Evolutionary conservation across 2,113 vertebrate species (phyloP), one percentile per base, ranked within the genome.

Genomic region (Papio anubis): DNA sequence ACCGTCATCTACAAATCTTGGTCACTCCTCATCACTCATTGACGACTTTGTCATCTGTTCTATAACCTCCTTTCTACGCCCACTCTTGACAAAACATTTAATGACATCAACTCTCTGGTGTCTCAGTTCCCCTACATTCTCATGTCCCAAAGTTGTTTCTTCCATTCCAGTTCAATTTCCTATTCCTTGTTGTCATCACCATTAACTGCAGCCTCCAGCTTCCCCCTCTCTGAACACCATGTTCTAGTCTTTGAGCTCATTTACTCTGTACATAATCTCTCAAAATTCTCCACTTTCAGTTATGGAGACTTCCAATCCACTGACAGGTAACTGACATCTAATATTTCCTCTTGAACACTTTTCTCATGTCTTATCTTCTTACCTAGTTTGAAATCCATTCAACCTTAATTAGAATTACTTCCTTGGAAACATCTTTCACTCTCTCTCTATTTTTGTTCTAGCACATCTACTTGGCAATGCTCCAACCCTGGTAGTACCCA

Each of bases 291-390:
- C 5, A 48, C n/a, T 25, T 78, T 35, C 1, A 8, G 18, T 50
- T 55, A 25, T 23, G 1, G 0, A 88, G 45, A 48, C 0, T 83
- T 81, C 16, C 1, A 61, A 27, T 7, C 23, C 1, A 17, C 1
- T 8, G 12, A 85, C 70, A 73, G 40, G n/a, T 5, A 43, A 4
- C 9, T 16, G 13, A 25, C 30, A 48, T 1, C 16, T 20, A 55
- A 25, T 12, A 45, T 23, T 50, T 35, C 45, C 20, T 73, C 85
- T n/a, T 68, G 18, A 9, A 48, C 50, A 64, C 2, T 94, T 23
- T 43, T 38, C 76, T 76, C 4, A 6, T 27, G 17, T 73, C 38
- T 91, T 70, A 18, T 86, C 66, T 93, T 57, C 57, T 64, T 45
- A 72, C 2, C 57, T 2, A 45, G 30, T 66, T 75, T 50, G n/a